Evolutionary conservation across 2,113 vertebrate genomes (phyloP).

Genomic region (Seriola aureovittata): DNA sequence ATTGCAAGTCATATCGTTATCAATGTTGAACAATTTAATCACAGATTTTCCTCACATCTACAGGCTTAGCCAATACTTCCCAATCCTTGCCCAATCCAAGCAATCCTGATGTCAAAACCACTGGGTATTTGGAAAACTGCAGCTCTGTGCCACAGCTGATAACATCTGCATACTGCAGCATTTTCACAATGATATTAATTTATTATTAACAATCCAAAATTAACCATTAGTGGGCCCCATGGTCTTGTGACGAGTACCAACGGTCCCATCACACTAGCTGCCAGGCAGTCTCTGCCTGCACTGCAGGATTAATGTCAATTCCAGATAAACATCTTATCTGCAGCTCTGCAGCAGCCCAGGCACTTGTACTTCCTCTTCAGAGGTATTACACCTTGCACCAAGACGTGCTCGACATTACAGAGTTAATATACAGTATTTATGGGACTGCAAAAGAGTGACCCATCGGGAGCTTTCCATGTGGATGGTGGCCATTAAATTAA

Average conservation of each 20-base stretch:
- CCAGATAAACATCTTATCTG: slow-evolving; percentile 26
- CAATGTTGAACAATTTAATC: too few species aligned
- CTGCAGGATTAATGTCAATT: slow-evolving; percentile 19
- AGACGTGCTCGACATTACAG: background rate
- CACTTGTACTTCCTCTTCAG: background rate
- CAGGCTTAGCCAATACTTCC: too few species aligned
- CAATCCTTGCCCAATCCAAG: background rate
- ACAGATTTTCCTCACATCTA: too few species aligned
- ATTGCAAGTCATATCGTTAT: too few species aligned
- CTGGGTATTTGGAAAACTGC: background rate
- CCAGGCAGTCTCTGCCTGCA: slow-evolving; percentile 15
- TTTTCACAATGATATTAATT: background rate
- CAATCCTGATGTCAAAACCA: background rate
- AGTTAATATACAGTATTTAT: background rate
- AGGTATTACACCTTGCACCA: background rate
- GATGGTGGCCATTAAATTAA: background rate
- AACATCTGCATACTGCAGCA: background rate
- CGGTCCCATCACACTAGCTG: background rate
- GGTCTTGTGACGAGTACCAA: background rate
- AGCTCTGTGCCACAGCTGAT: background rate
- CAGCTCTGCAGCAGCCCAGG: slow-evolving; percentile 21
- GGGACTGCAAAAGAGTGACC: background rate
- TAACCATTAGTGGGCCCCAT: too few species aligned
- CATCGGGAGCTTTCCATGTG: background rate
- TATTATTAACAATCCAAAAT: background rate